Evolutionary conservation across 2,113 vertebrate species (phyloP).

Genomic region (Takifugu bimaculatus): DNA sequence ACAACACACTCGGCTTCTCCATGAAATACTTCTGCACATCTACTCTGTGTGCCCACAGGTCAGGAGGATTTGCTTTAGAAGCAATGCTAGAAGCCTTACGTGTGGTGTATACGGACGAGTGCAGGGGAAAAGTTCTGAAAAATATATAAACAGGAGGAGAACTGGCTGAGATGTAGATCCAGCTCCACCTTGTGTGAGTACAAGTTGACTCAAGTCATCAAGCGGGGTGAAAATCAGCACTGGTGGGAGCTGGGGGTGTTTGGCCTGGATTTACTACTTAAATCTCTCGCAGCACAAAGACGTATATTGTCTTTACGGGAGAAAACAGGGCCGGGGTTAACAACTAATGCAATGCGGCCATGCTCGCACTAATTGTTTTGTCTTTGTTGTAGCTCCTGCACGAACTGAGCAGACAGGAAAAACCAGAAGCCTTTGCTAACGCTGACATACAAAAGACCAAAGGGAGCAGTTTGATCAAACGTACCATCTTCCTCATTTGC

Average conservation of each 20-base stretch:
- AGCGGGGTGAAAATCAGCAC: conserved; percentile 13
- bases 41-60: conserved; percentile 14
- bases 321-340: conserved; percentile 23
- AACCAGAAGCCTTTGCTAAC: background rate
- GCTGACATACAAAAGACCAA: conserved; percentile 1
- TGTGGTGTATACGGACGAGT: too few relatives aligned
- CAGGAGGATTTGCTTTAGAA: conserved; percentile 58
- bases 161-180: conserved; percentile 4
- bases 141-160: background rate
- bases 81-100: conserved; percentile 13
- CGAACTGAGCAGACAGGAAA: too few relatives aligned
- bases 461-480: conserved; percentile 47
- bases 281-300: conserved; percentile 42
- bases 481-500: conserved; percentile 96
- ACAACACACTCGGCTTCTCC: too few relatives aligned
- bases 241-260: conserved; percentile 53
- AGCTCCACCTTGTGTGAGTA: conserved; percentile 30
- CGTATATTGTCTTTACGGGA: conserved; percentile 39
- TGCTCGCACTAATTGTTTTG: conserved; percentile 17
- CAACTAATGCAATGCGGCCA: conserved; percentile 7
- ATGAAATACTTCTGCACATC: too few relatives aligned
- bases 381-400: background rate
- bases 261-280: conserved; percentile 44
- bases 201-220: conserved; percentile 38
- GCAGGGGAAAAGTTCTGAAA: background rate